Evolutionary conservation across 2,888 invertebrate genomes (phyloP), one percentile per base, ranked within the genome.

Genomic region (Heliconius sara): DNA sequence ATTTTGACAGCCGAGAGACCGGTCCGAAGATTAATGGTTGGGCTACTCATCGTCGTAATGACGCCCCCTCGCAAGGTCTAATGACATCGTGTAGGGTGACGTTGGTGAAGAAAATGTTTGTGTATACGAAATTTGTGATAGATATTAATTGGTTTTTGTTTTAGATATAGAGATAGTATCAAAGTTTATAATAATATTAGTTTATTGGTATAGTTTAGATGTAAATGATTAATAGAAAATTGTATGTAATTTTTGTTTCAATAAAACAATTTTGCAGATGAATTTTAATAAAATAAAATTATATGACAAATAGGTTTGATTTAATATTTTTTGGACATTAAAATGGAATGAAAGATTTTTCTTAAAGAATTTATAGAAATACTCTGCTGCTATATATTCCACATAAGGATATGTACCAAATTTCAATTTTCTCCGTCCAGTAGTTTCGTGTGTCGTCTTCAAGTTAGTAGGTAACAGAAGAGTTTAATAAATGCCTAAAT

Each of bases 11-110:
- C 84, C 87, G 84, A 84, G 92, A 91, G 95, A 94, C 94, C 93
- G 92, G 93, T 91, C 93, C 88, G 79, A 93, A 94, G 95, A 95
- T 95, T 95, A 95, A 95, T 95, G 94, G 91, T 88, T 84, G 90
- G 84, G 89, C 93, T 93, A 92, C 95, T 95, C 95, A 95, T 95
- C 95, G 94, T 89, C 87, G 95, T 95, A 95, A 95, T 95, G 95
- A 95, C 93, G 92, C 92, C 91, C 93, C 92, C 92, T 87, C 91
- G 83, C 89, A 89, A 88, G 89, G 86, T 93, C 94, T 95, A 95
- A 95, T 95, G 95, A 95, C 94, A 93, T 93, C 91, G 90, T 83
- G 88, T 91, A 90, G 90, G 91, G 91, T 92, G 86, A 83, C 86
- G 80, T 83, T 68, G 22, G 77, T 47, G 19, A 60, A 60, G 73